phyloP scores from a whole-genome alignment of 2,888 invertebrate species.

The Harpalus rufipes region DNA sequence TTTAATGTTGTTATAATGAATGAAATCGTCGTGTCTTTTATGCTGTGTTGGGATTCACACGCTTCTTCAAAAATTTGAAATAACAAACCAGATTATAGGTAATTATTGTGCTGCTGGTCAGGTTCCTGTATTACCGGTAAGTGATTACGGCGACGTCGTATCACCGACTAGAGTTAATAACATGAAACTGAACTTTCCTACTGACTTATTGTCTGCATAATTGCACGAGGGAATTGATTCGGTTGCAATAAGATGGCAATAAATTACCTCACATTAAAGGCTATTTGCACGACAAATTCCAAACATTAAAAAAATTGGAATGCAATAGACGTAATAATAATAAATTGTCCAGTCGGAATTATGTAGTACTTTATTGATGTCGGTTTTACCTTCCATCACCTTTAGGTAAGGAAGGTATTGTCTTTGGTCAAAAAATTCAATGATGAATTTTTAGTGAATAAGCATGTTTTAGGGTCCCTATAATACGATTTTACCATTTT shows the following conservation, averaged over 20 bases:
- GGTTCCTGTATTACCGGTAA: conserved; percentile 62
- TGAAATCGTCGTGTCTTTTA: conserved; percentile 64
- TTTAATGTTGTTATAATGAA: conserved; percentile 64
- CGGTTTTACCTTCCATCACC: too few relatives aligned
- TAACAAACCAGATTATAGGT: conserved; percentile 66
- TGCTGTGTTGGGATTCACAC: conserved; percentile 62
- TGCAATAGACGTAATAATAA: too few relatives aligned
- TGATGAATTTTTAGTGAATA: too few relatives aligned
- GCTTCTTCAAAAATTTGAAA: conserved; percentile 65
- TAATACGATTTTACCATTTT: too few relatives aligned
- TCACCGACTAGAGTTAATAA: conserved; percentile 11
- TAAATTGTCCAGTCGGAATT: too few relatives aligned
- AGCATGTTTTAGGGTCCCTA: too few relatives aligned
- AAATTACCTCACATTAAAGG: neutral
- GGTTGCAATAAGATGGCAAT: neutral
- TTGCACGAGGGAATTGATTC: neutral
- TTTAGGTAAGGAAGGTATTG: too few relatives aligned
- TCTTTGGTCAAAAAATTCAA: too few relatives aligned
- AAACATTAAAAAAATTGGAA: too few relatives aligned
- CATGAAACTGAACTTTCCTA: conserved; percentile 3
- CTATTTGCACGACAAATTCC: too few relatives aligned
- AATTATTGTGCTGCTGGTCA: conserved; percentile 59
- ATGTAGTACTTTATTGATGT: too few relatives aligned
- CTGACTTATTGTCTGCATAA: conserved; percentile 15
- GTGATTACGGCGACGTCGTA: conserved; percentile 25